Evolutionary conservation across 2,888 invertebrate genomes (phyloP).

Genomic region (Leptinotarsa tumamoca): DNA sequence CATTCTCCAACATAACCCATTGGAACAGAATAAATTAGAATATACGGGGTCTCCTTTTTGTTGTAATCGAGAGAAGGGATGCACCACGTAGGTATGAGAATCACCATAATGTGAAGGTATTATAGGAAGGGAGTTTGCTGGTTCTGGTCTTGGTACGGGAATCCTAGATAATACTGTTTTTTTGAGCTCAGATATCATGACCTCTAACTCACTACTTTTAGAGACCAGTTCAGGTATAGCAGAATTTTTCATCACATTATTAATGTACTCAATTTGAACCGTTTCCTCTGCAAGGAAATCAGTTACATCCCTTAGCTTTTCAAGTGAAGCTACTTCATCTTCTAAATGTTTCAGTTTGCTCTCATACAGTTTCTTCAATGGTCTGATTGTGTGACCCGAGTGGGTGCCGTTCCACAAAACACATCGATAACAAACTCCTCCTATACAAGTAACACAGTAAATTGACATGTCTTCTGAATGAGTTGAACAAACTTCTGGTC

Average conservation of each 20-base stretch:
- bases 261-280: slow-evolving; percentile 87
- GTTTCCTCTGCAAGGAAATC: slow-evolving; percentile 89
- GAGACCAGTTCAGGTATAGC: slow-evolving; percentile 86
- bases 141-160: slow-evolving; percentile 70
- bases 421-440: slow-evolving; percentile 93
- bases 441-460: slow-evolving; percentile 91
- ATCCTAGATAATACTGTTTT: slow-evolving; percentile 91
- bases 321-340: slow-evolving; percentile 84
- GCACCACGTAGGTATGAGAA: slow-evolving; percentile 85
- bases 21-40: slow-evolving; percentile 87
- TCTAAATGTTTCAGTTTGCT: slow-evolving; percentile 88
- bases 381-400: slow-evolving; percentile 92
- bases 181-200: slow-evolving; percentile 84
- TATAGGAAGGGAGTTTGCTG: slow-evolving; percentile 94
- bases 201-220: slow-evolving; percentile 83
- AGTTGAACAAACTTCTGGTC: slow-evolving; percentile 64
- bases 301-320: slow-evolving; percentile 88
- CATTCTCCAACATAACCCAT: slow-evolving; percentile 91
- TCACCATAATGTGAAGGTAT: slow-evolving; percentile 88
- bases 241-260: slow-evolving; percentile 81
- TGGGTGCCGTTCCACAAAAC: slow-evolving; percentile 94
- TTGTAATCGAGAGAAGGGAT: slow-evolving; percentile 86
- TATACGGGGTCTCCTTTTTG: slow-evolving; percentile 92
- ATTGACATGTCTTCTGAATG: slow-evolving; percentile 87
- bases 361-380: slow-evolving; percentile 90